Conservation (phyloP, 2,888 invertebrate genomes). For the Polyommatus iphigenia region DNA sequence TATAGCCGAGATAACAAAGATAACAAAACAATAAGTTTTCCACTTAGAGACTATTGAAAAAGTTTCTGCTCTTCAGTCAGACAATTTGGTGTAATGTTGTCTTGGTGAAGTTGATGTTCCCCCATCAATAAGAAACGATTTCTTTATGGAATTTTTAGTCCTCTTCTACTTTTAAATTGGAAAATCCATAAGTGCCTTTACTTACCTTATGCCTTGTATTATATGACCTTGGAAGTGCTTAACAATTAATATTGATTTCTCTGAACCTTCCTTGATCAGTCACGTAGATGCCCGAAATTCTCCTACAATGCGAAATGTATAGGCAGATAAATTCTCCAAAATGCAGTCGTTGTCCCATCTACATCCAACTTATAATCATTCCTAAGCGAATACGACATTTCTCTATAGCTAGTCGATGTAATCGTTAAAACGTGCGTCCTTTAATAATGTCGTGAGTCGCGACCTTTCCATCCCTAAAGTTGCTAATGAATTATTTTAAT, state of each 20-base stretch:
- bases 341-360: not conserved
- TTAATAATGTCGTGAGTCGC: not conserved
- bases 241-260: not conserved
- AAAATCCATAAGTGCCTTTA: no score
- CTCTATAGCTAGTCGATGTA: not conserved
- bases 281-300: no score
- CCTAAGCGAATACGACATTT: not conserved
- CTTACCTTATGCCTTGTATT: not conserved
- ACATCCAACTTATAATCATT: not conserved
- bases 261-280: not conserved
- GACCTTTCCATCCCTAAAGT: slow-evolving; percentile 10
- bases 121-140: no score
- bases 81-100: not conserved
- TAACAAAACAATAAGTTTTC: not conserved
- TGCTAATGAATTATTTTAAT: slow-evolving; percentile 17
- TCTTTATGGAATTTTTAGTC: no score
- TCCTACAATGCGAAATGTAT: no score
- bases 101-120: no score
- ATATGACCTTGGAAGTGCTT: not conserved
- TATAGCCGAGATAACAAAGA: not conserved
- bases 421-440: not conserved
- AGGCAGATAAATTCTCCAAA: no score
- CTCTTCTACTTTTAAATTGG: no score
- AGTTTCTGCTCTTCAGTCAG: not conserved
- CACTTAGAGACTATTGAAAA: not conserved